Conservation (phyloP, 2,888 invertebrate species). For the Halocaridina rubra region DNA sequence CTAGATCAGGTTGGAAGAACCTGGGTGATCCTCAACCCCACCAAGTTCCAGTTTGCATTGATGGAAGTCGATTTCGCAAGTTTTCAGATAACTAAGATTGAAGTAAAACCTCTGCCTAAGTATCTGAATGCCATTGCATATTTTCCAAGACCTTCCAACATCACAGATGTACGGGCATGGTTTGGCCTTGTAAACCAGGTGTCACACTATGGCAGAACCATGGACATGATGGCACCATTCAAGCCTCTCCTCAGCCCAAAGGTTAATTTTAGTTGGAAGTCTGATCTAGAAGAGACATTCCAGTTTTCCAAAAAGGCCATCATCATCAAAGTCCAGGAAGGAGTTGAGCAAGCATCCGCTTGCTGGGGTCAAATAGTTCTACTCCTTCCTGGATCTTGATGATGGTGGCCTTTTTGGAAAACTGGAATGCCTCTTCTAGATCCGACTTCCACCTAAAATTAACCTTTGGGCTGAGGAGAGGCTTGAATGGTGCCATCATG, state of each 20-base stretch:
- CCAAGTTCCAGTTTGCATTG: slow-evolving; percentile 12
- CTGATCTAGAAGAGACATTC: slow-evolving; percentile 19
- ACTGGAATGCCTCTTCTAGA: too few species aligned
- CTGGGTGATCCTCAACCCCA: slow-evolving; percentile 22
- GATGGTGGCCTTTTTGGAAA: too few species aligned
- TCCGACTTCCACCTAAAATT: too few species aligned
- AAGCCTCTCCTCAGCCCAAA: slow-evolving; percentile 33
- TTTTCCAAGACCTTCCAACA: background rate
- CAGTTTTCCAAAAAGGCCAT: slow-evolving; percentile 5
- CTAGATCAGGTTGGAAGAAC: background rate
- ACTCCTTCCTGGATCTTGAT: too few species aligned
- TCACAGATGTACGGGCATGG: slow-evolving; percentile 8
- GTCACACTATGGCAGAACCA: slow-evolving; percentile 19
- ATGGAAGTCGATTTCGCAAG: slow-evolving; percentile 4
- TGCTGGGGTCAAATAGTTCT: too few species aligned
- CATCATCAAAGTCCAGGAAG: background rate
- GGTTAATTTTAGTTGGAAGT: background rate
- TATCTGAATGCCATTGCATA: slow-evolving; percentile 21
- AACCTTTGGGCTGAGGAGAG: too few species aligned
- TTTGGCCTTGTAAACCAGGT: slow-evolving; percentile 37
- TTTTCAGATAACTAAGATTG: background rate
- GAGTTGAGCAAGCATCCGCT: slow-evolving; percentile 12
- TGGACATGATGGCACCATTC: slow-evolving; percentile 31
- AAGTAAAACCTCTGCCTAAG: slow-evolving; percentile 14
- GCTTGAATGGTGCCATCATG: too few species aligned